phyloP scores from a whole-genome alignment of 2,113 vertebrate species.

The Hydrolagus affinis region DNA sequence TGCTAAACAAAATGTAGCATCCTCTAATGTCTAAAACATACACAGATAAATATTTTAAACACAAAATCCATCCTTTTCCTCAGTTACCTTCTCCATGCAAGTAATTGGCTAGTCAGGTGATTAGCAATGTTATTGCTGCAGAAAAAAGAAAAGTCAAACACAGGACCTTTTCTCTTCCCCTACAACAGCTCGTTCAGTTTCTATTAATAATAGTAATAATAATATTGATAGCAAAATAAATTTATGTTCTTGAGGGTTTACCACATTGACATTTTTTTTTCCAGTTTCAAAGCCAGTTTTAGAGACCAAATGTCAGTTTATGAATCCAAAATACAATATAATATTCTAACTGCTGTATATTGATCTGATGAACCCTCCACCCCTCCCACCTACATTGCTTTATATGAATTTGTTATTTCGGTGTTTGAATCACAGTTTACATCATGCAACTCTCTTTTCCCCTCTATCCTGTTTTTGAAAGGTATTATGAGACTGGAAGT shows the following conservation, averaged over 20 bases:
- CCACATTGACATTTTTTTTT: not conserved
- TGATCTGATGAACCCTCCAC: no score
- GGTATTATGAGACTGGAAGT: slow-evolving; percentile 97
- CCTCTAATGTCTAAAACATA: not conserved
- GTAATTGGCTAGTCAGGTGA: not conserved
- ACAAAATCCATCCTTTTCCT: not conserved
- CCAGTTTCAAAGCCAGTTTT: not conserved
- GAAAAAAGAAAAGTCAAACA: no score
- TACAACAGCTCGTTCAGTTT: not conserved
- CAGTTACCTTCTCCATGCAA: not conserved
- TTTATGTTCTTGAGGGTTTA: not conserved
- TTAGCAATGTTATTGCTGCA: not conserved
- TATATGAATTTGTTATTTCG: not conserved
- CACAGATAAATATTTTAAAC: not conserved
- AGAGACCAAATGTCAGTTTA: not conserved
- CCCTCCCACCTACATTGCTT: no score
- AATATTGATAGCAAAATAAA: not conserved
- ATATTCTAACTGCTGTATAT: no score
- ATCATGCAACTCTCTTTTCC: not conserved
- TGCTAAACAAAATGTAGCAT: not conserved
- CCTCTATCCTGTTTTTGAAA: slow-evolving; percentile 46
- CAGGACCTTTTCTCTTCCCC: no score
- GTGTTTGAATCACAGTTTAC: not conserved
- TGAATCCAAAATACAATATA: no score
- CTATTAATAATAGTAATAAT: no score